These are phyloP conservation scores for Theristicus caerulescens DNA, from an alignment of 2,113 vertebrate species.

Conservation along the genomic window DNA sequence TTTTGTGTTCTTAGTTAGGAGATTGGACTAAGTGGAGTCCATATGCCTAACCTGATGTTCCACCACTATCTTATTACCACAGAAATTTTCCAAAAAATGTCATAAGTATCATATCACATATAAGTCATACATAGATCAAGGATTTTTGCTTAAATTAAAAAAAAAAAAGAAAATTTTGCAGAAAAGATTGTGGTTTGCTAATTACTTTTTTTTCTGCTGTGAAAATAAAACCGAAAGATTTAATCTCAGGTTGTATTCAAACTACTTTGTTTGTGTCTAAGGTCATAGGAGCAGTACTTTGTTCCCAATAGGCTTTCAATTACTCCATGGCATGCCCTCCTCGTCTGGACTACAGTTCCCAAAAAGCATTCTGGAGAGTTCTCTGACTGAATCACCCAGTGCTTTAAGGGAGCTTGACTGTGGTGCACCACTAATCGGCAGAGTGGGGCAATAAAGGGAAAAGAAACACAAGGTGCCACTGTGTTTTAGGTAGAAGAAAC, in stretches of 20 bases:
- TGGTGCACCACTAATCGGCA: neutral
- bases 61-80: neutral
- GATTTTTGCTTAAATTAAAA: neutral
- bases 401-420: neutral
- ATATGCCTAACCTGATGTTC: neutral
- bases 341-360: neutral
- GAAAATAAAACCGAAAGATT: neutral
- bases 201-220: neutral
- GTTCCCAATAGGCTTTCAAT: neutral
- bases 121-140: neutral
- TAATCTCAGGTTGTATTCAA: neutral
- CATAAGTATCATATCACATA: neutral
- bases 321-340: neutral
- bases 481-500: neutral
- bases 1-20: neutral
- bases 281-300: neutral
- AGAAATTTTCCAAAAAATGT: neutral
- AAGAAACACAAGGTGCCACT: neutral
- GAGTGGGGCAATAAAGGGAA: neutral
- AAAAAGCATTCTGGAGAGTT: neutral
- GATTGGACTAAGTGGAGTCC: neutral
- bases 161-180: neutral
- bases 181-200: neutral
- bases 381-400: neutral
- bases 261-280: neutral